Percentiles rank a stretch among this genome's conserved stretches.
Evolutionary conservation across 2,888 invertebrate species (phyloP).

Genomic region (Gnatocerus cornutus): DNA sequence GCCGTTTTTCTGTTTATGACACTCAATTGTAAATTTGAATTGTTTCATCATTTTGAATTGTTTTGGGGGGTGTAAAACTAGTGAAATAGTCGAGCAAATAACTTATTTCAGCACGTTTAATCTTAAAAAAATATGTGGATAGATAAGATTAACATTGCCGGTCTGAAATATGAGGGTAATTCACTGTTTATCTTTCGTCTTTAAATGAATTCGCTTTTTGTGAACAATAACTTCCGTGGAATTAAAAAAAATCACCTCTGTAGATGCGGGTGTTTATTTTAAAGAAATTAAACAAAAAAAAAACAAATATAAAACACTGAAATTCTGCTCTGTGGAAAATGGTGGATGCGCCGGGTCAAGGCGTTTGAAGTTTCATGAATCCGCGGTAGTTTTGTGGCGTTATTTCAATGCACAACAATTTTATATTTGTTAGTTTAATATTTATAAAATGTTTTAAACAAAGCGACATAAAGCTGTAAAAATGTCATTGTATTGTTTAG

Average conservation of each 20-base stretch:
- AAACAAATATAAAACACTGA: neutral
- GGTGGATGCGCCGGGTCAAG: too few species aligned
- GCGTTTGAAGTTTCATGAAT: neutral
- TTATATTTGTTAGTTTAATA: too few species aligned
- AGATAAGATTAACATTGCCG: conserved; percentile 21
- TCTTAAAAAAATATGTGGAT: conserved; percentile 21
- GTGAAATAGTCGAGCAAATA: neutral
- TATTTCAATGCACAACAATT: too few species aligned
- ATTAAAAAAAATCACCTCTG: neutral
- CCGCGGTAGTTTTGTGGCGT: neutral
- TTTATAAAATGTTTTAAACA: too few species aligned
- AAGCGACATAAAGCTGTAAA: too few species aligned
- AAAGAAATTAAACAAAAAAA: neutral
- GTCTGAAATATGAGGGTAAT: conserved; percentile 24
- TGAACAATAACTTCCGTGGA: neutral
- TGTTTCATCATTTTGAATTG: too few species aligned
- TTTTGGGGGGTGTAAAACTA: too few species aligned
- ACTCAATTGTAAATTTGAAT: too few species aligned
- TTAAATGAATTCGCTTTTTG: conserved; percentile 9
- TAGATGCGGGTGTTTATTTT: neutral
- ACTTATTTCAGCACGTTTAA: conserved; percentile 4
- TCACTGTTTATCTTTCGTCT: conserved; percentile 28
- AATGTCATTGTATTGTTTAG: too few species aligned
- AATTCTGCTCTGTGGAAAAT: neutral
- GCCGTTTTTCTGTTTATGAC: too few species aligned